A percentile compares a stretch with the other conserved stretches of the same genome.
Conservation (phyloP, 2,797 vertebrate genomes). For the Cetoscarus ocellatus region DNA sequence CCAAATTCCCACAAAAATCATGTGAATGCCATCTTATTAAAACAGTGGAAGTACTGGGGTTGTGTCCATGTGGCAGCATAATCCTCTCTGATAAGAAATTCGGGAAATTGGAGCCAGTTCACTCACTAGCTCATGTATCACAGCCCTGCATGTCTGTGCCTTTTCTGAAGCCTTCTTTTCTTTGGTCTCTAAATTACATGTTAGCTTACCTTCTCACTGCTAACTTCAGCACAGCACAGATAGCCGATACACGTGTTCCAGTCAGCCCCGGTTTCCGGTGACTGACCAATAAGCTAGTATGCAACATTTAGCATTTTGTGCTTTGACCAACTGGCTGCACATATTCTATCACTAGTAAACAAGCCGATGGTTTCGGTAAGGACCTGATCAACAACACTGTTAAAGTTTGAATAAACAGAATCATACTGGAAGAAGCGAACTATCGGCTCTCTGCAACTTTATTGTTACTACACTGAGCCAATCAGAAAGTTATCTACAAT, state of each 20-base stretch:
- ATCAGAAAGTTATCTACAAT: constrained; percentile 38
- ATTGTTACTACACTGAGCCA: constrained; percentile 10
- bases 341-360: constrained; percentile 14
- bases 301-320: constrained; percentile 45
- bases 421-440: not conserved
- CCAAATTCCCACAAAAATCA: constrained; percentile 24
- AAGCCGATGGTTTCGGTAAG: constrained; percentile 1
- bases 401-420: not conserved
- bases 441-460: not conserved
- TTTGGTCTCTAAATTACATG: constrained; percentile 73
- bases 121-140: constrained; percentile 34
- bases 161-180: constrained; percentile 51
- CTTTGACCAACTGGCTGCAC: constrained; percentile 38
- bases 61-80: constrained; percentile 40
- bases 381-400: not conserved
- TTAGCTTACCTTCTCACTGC: constrained; percentile 75
- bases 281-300: constrained; percentile 69
- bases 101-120: constrained; percentile 30
- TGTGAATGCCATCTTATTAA: constrained; percentile 17
- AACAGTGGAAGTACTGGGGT: constrained; percentile 1
- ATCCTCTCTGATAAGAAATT: constrained; percentile 30
- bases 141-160: constrained; percentile 34
- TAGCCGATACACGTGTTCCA: constrained; percentile 84
- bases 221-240: constrained; percentile 76
- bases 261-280: constrained; percentile 75